Base-by-base conservation (phyloP, 2,113 vertebrate genomes). In the Trogon melanurus region DNA sequence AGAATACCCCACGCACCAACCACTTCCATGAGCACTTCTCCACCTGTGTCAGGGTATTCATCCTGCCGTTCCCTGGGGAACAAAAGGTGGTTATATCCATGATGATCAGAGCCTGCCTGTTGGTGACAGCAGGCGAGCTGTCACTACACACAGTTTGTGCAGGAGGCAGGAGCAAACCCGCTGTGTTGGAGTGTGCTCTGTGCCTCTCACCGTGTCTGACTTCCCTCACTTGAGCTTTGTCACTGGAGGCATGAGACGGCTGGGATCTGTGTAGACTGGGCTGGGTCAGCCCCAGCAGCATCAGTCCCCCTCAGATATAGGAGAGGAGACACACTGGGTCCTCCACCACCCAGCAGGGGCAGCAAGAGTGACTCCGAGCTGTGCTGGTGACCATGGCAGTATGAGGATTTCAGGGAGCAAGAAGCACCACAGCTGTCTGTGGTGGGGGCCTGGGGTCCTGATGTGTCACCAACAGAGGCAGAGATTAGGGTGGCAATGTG, bases 231-330 rank as follows among this genome's bases (percentile, higher is more conserved):
- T 74, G 34, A n/a, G 6, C 9, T 20, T 4, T 1, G 0, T 30
- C 66, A 30, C 51, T 5, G 1, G 21, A 13, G 51, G 60, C 23
- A 25, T 4, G 27, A 65, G 21, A 29, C 15, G 9, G 41, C 56
- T 45, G 41, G 41, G 36, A 79, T 20, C 41, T 41, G 34, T 2
- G 1, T 19, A 45, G 26, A 20, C 64, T 36, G 53, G 47, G 44
- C 22, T 65, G 44, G 36, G 47, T 27, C 20, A 82, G 16, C 7
- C 26, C 22, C 47, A 41, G 60, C 26, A 72, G 50, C 56, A 44
- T 9, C 19, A 67, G 22, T 36, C 12, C 50, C 1, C 0, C 25
- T 71, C 1, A 0, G 51, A n/a, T 23, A 5, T 56, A 34, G 41
- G 32, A 64, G 13, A 61, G 38, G 34, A 60, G 23, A 12, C 4